These are phyloP conservation scores for Pheucticus melanocephalus DNA, from an alignment of 2,113 vertebrate species.

Conservation along the genomic window DNA sequence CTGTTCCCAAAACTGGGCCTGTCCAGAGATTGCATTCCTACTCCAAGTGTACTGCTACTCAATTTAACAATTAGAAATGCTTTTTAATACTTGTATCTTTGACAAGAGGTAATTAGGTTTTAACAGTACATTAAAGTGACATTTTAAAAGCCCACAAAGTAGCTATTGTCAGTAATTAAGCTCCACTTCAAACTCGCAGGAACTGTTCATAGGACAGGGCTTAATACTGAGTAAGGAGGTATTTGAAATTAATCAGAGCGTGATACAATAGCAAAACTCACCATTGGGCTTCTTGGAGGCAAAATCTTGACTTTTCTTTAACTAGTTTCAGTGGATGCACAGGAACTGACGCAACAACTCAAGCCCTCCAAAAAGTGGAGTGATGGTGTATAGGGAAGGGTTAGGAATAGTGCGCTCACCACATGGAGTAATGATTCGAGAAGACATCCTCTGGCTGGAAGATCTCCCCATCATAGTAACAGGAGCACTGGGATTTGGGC, in stretches of 20 bases:
- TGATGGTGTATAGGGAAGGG: accelerated
- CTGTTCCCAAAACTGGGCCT: background rate
- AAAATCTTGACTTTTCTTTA: background rate
- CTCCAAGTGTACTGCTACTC: background rate
- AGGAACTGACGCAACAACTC: background rate
- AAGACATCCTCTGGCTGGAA: slow-evolving; percentile 91
- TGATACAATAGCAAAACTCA: background rate
- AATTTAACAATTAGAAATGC: background rate
- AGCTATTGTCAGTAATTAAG: background rate
- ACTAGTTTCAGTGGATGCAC: background rate
- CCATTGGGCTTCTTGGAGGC: background rate
- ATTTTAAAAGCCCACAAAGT: slow-evolving; percentile 7
- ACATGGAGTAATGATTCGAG: slow-evolving; percentile 86
- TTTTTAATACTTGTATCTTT: background rate
- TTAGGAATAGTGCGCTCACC: slow-evolving; percentile 67
- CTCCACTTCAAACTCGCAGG: background rate
- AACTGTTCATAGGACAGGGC: background rate
- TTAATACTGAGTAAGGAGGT: background rate
- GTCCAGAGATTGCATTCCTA: background rate
- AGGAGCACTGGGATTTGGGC: slow-evolving; percentile 82
- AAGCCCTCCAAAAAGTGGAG: background rate
- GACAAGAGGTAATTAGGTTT: background rate
- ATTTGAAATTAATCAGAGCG: background rate
- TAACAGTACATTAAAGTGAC: background rate
- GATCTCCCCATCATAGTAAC: slow-evolving; percentile 89